These are phyloP conservation scores for Trachemys scripta DNA, from an alignment of 2,113 vertebrate species.

Conservation along the genomic window DNA sequence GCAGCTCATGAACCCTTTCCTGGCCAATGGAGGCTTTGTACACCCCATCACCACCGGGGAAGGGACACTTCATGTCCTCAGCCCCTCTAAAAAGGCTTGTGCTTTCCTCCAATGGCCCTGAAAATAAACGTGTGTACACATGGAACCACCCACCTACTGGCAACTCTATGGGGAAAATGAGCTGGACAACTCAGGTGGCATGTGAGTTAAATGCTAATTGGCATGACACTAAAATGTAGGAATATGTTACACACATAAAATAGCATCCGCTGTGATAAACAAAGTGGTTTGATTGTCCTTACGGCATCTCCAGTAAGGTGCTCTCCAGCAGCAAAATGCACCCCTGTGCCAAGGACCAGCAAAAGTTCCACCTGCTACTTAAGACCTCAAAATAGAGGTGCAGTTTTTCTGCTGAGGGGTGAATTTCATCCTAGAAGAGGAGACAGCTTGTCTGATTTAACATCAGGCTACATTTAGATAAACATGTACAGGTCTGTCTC, in stretches of 20 bases:
- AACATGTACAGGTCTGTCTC: background rate
- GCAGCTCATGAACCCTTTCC: too few species aligned
- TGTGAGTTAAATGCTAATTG: background rate
- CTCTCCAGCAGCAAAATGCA: background rate
- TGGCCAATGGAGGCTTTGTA: too few species aligned
- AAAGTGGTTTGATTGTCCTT: background rate
- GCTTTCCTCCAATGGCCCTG: fast-evolving
- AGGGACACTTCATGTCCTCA: background rate
- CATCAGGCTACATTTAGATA: background rate
- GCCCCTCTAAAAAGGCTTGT: background rate
- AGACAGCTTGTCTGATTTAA: background rate
- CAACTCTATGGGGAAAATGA: background rate
- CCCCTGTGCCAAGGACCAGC: background rate
- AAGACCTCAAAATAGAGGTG: background rate
- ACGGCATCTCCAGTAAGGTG: background rate
- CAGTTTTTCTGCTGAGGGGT: background rate
- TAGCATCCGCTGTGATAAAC: slow-evolving; percentile 26
- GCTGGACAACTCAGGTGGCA: background rate
- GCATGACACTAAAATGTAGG: background rate
- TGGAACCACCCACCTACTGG: background rate
- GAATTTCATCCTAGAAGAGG: slow-evolving; percentile 5
- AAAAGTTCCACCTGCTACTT: background rate
- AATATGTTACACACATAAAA: background rate
- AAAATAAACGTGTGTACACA: fast-evolving
- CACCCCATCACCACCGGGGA: background rate